Evolutionary conservation across 2,888 invertebrate species (phyloP), one percentile per base, ranked within the genome.

Genomic region (Plusia festucae): DNA sequence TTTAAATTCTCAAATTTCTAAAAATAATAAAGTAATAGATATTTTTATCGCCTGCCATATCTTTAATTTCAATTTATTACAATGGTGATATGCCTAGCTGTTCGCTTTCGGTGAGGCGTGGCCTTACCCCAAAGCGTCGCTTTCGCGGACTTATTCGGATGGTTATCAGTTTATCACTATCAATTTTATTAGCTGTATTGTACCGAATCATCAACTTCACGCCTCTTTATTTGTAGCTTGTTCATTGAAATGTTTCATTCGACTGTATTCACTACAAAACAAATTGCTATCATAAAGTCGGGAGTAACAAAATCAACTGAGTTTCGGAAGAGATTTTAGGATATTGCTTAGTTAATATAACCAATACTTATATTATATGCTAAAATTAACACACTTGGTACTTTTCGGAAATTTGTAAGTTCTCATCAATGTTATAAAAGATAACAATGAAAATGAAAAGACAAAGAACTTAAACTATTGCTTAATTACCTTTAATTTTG

Each of bases 121-220:
- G 53, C 61, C 32, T 15, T 3, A 53, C 57, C 53, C 16, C 5
- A 53, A 57, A 53, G 52, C 58, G 52, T 54, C 68, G 63, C 51
- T 54, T 60, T 32, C 60, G 59, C 71, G 59, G 60, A 75, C 68
- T 80, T 76, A 75, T 76, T 80, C 56, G 60, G 74, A 70, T 69
- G 65, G 64, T 70, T 78, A 82, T 81, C 80, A 76, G 65, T 62
- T 69, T 78, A 82, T 81, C 80, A 76, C 69, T 75, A 80, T 82
- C 76, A 82, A 82, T 80, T 72, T 79, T 76, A 78, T 82, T 78
- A 82, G 68, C 68, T 18, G 53, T 55, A 57, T 74, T 69, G 63
- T 73, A 59, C 61, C 53, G 70, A 60, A 27, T 76, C 72, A 71
- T 71, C 55, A 61, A 49, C 57, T 60, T 66, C 62, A 57, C 34